These are phyloP conservation scores for Lasioglossum villosulum DNA, from an alignment of 2,888 invertebrate genomes.

Conservation along the genomic window DNA sequence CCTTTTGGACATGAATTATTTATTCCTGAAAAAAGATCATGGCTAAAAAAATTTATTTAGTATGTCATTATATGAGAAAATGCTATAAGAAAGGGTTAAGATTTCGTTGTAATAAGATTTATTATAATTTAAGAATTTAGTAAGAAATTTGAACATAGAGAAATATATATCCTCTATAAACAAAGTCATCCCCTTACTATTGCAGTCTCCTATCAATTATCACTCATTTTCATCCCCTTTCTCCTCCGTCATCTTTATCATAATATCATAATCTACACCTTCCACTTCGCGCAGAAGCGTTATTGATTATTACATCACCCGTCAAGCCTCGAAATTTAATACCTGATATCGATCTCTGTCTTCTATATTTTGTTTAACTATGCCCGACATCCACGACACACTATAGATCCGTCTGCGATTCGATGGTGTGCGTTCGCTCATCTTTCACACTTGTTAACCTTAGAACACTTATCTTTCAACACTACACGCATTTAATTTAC, in stretches of 20 bases:
- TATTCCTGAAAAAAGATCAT: too few species aligned
- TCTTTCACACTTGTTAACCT: not conserved
- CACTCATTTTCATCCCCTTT: not conserved
- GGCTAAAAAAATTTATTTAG: too few species aligned
- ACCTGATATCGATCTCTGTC: slow-evolving; percentile 31
- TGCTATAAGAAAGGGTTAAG: too few species aligned
- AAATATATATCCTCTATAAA: not conserved
- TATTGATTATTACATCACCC: slow-evolving; percentile 40
- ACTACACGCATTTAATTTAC: not conserved
- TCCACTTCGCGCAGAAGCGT: not conserved
- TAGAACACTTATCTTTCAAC: not conserved
- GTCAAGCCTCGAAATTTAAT: slow-evolving; percentile 32
- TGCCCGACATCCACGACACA: not conserved
- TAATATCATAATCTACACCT: not conserved
- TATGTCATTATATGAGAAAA: too few species aligned
- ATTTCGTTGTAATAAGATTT: not conserved
- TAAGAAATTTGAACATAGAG: not conserved
- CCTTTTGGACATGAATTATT: too few species aligned
- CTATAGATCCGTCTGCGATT: not conserved
- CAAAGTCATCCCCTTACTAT: not conserved
- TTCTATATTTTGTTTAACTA: slow-evolving; percentile 4
- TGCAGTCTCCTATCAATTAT: not conserved
- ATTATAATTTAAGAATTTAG: not conserved
- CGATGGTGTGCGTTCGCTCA: not conserved
- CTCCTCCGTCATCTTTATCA: not conserved